Percentiles rank a stretch among this genome's conserved stretches.
phyloP scores from a whole-genome alignment of 2,888 invertebrate species.

The Sphaeridia pumilis region DNA sequence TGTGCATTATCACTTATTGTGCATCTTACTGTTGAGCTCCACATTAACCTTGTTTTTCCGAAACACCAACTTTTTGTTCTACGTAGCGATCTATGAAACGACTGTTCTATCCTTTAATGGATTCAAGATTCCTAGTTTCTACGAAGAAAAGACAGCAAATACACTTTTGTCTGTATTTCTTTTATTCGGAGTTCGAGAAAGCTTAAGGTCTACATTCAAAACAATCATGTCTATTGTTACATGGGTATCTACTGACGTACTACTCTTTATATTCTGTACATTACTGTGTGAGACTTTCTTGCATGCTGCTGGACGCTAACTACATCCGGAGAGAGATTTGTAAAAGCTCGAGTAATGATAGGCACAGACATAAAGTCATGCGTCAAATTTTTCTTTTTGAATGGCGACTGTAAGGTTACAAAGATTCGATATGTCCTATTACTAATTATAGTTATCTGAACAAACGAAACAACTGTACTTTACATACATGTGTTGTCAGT shows the following conservation, averaged over 20 bases:
- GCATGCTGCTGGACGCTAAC: too few species aligned
- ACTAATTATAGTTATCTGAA: too few species aligned
- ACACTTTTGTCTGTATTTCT: constrained; percentile 1
- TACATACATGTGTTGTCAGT: too few species aligned
- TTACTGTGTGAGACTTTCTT: neutral
- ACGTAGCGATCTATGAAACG: constrained; percentile 6
- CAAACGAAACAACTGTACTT: too few species aligned
- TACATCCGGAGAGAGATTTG: too few species aligned
- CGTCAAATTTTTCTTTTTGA: too few species aligned
- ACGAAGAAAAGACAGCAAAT: constrained; percentile 3
- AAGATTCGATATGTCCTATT: too few species aligned
- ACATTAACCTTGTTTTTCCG: neutral
- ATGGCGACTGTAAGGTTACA: too few species aligned
- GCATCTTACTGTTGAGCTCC: neutral
- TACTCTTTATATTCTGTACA: constrained; percentile 4
- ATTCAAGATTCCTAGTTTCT: constrained; percentile 1
- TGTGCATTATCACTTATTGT: too few species aligned
- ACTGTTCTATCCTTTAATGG: constrained; percentile 1
- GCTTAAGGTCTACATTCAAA: constrained; percentile 1
- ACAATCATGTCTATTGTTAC: neutral
- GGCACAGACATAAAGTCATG: too few species aligned
- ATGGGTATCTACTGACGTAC: constrained; percentile 9
- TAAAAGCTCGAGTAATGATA: too few species aligned
- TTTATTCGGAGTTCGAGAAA: constrained; percentile 8
- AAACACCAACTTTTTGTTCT: constrained; percentile 3